Conservation (phyloP, 2,113 vertebrate species). For the Periophthalmodon schlosseri region DNA sequence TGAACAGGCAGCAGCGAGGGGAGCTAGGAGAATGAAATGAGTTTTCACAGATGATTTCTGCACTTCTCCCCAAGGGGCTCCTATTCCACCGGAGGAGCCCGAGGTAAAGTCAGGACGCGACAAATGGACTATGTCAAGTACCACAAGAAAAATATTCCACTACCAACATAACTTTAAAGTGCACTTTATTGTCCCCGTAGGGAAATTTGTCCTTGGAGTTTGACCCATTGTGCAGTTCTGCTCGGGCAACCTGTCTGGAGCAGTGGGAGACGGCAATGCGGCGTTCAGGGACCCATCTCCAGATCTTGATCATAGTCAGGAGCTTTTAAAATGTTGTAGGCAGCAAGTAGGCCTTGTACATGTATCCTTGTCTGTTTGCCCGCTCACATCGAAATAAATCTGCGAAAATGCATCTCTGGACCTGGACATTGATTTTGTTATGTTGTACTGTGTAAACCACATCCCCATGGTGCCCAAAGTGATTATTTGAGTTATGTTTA, state of each 20-base stretch:
- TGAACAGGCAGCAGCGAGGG: neutral
- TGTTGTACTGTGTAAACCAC: too few species aligned
- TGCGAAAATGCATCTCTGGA: too few species aligned
- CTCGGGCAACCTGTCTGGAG: too few species aligned
- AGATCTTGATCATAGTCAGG: too few species aligned
- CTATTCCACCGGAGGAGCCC: neutral
- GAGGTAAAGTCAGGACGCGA: neutral
- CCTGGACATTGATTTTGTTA: too few species aligned
- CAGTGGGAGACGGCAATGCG: neutral
- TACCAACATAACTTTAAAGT: neutral
- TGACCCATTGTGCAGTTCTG: neutral
- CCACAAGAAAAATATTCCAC: neutral
- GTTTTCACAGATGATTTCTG: slow-evolving; percentile 5
- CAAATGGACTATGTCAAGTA: neutral
- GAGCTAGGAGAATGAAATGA: neutral
- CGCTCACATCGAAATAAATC: too few species aligned
- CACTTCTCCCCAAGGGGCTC: neutral
- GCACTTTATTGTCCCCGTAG: neutral
- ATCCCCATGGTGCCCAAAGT: too few species aligned
- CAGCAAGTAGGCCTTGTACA: too few species aligned
- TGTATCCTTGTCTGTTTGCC: too few species aligned
- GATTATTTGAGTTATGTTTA: too few species aligned
- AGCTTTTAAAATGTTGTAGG: neutral
- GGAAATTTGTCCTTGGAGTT: neutral
- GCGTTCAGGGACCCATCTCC: too few species aligned